Base-by-base conservation (phyloP, 1,140 invertebrate genomes). In the Atta colombica region DNA sequence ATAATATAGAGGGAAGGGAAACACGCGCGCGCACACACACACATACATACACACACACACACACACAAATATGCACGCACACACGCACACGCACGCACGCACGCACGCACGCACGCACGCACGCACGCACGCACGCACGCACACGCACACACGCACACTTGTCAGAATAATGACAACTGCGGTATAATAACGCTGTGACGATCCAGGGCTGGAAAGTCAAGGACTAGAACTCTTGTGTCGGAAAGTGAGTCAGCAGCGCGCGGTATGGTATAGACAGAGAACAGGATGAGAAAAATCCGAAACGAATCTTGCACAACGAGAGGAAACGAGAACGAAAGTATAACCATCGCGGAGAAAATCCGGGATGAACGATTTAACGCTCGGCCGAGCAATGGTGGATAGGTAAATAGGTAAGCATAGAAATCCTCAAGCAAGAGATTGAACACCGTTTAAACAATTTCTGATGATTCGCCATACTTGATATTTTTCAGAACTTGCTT, bases 311-410 rank as follows among this genome's bases (percentile, higher is more conserved):
- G 6, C 60, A 49, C 31, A 66, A 85, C 31, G 16, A n/a, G 28
- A 6, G 60, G n/a, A 12, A 65, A 78, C 61, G 61, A 78, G 74
- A 58, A 85, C 21, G 82, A 85, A 78, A 85, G 82, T 78, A 49
- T n/a, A 18, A 28, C 45, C 58, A 25, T 35, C 60, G 55, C 66
- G 66, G 39, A 35, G 77, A 49, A 74, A 82, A 82, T 61, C 78
- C 55, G 16, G 39, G 39, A 2, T 18, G 68, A 61, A 18, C 28
- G 68, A 74, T 84, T 74, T 84, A 84, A 84, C 69, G 45, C 12
- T 18, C 7, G 25, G 61, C 31, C 66, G 21, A n/a, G 12, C 35
- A 60, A 82, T 60, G 66, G 39, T 49, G n/a, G 35, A 6, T 51
- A 63, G 60, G 25, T 63, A 7, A 1, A 12, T 63, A 63, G 60